A percentile compares a stretch with the other conserved stretches of the same genome.
These are phyloP conservation scores for Nothoprocta pentlandii DNA, from an alignment of 2,113 vertebrate species.

Conservation along the genomic window DNA sequence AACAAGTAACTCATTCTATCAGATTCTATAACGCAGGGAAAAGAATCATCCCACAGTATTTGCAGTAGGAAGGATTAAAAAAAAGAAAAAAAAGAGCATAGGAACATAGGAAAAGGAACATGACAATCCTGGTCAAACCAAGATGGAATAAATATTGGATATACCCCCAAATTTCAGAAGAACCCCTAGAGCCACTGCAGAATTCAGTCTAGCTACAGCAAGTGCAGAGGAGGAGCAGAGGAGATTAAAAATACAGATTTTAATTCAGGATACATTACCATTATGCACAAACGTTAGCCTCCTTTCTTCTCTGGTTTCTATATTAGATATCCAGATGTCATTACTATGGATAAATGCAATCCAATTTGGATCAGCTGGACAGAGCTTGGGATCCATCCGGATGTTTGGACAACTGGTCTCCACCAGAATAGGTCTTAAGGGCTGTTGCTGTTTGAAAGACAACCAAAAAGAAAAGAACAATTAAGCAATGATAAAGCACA, in stretches of 20 bases:
- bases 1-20: background rate
- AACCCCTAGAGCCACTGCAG: background rate
- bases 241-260: background rate
- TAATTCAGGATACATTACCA: slow-evolving; percentile 67
- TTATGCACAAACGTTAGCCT: slow-evolving; percentile 84
- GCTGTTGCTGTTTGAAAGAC: slow-evolving; percentile 77
- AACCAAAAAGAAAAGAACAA: background rate
- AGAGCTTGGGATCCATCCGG: slow-evolving; percentile 86
- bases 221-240: background rate
- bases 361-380: slow-evolving; percentile 85
- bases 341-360: slow-evolving; percentile 86
- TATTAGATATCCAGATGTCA: slow-evolving; percentile 85
- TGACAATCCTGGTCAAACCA: background rate
- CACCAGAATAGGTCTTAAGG: slow-evolving; percentile 79
- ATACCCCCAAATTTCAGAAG: background rate
- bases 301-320: slow-evolving; percentile 82
- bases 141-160: background rate
- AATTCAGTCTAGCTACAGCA: background rate
- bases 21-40: background rate
- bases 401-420: slow-evolving; percentile 87
- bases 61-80: background rate
- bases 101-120: background rate
- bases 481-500: background rate
- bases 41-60: background rate
- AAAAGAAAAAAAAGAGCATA: background rate